Evolutionary conservation across 2,888 invertebrate species (phyloP), one percentile per base, ranked within the genome.

Genomic region (Aplocera efformata): DNA sequence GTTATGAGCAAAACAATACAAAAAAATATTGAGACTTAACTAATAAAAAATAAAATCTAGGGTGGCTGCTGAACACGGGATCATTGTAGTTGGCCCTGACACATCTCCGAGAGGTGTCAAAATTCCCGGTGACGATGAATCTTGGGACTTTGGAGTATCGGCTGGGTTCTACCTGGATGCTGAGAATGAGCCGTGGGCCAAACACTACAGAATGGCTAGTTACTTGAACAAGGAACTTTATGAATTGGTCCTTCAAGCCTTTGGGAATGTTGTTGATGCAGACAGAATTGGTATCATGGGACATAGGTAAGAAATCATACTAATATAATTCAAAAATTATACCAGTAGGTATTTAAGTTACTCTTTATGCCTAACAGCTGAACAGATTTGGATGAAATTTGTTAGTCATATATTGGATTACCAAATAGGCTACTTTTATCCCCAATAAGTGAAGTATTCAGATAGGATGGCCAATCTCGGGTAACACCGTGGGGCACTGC

Each of bases 121-220:
- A 59, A 91, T 99, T 42, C 92, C 94, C 8, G 98, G 98, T 0
- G 97, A 99, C 81, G 94, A 96, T 68, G 97, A 97, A 22, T 89
- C 91, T 9, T 98, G 95, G 92, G 98, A 98, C 79, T 97, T 99
- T 83, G 99, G 99, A 17, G 93, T 94, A 6, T 96, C 96, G 4
- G 99, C 99, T 48, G 97, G 98, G 0, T 98, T 98, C 79, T 99
- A 99, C 77, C 88, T 99, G 1, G 95, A 99, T 86, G 98, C 99
- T 3, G 92, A 93, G 0, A 90, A 93, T 58, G 93, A 94, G n/a
- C 97, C 97, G 9, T 99, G 98, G 98, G 92, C 93, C 22, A 92
- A 91, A 20, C 92, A 99, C 85, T 99, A 98, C 72, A 91, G 93
- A 61, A 99, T 99, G 99, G 98, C 92, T 65, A 94, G 94, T 48